phyloP scores from a whole-genome alignment of 2,797 vertebrate genomes.

The Harpagifer antarcticus region DNA sequence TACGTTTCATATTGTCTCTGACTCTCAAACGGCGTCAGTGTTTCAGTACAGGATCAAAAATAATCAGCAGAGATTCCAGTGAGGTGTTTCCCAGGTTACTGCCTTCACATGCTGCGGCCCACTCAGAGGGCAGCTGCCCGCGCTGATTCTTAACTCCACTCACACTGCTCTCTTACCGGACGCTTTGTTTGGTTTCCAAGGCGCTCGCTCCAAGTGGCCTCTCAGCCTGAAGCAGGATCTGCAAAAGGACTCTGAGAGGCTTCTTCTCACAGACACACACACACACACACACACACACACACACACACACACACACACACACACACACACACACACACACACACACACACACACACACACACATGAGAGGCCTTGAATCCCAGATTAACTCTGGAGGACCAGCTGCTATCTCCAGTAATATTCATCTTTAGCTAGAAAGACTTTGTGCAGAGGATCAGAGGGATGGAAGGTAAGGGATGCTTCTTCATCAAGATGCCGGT shows the following conservation, averaged over 20 bases:
- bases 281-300: no score
- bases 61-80: conserved; percentile 55
- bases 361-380: conserved; percentile 22
- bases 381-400: conserved; percentile 48
- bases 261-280: conserved; percentile 35
- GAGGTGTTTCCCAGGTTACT: conserved; percentile 78
- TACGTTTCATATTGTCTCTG: conserved; percentile 2
- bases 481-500: conserved; percentile 1
- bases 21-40: conserved; percentile 3
- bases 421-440: conserved; percentile 18
- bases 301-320: neutral
- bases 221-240: conserved; percentile 60
- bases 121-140: conserved; percentile 69
- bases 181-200: conserved; percentile 83
- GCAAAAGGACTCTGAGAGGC: conserved; percentile 48
- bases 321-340: no score
- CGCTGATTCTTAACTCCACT: conserved; percentile 47
- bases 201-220: conserved; percentile 70
- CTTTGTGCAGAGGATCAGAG: conserved; percentile 23
- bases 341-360: no score
- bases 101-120: conserved; percentile 62
- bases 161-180: conserved; percentile 23
- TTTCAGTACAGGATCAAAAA: conserved; percentile 37
- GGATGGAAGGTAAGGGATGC: conserved; percentile 72
- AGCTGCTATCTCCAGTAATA: conserved; percentile 36